phyloP scores from a whole-genome alignment of 2,797 vertebrate species.

The Cyclura pinguis region DNA sequence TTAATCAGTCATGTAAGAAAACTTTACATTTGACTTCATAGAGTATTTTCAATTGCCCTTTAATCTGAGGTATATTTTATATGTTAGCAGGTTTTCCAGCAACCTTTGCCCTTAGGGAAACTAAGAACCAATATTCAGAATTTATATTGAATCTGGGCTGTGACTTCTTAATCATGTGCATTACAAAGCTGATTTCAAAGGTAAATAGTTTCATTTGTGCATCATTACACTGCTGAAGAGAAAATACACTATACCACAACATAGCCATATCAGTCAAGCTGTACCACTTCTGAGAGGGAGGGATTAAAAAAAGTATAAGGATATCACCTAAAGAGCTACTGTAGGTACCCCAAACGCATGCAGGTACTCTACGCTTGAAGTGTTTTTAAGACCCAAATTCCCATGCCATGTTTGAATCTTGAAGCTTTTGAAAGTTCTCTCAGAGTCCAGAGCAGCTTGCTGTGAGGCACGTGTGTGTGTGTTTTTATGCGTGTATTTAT shows the following conservation, averaged over 20 bases:
- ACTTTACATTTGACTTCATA: constrained; percentile 46
- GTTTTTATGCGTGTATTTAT: not conserved
- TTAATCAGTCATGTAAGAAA: constrained; percentile 48
- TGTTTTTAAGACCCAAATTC: not conserved
- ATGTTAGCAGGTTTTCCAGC: constrained; percentile 29
- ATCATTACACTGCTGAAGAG: not conserved
- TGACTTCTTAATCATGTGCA: constrained; percentile 16
- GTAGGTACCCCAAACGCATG: not conserved
- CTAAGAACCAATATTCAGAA: not conserved
- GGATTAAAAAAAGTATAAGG: not conserved
- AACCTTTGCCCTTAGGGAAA: constrained; percentile 16
- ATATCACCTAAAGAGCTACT: not conserved
- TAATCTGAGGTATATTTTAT: constrained; percentile 52
- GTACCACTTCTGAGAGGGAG: not conserved
- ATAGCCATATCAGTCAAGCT: not conserved
- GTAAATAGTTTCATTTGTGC: constrained; percentile 46
- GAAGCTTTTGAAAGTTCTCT: not conserved
- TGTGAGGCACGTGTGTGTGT: not conserved
- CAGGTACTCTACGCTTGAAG: not conserved
- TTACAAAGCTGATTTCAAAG: constrained; percentile 43
- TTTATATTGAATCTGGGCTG: not conserved
- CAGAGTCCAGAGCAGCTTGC: not conserved
- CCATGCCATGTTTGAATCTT: not conserved
- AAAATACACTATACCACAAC: not conserved
- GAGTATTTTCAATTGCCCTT: constrained; percentile 21